These are phyloP conservation scores for Mythimna pallens DNA, from an alignment of 2,888 invertebrate genomes.

Conservation along the genomic window DNA sequence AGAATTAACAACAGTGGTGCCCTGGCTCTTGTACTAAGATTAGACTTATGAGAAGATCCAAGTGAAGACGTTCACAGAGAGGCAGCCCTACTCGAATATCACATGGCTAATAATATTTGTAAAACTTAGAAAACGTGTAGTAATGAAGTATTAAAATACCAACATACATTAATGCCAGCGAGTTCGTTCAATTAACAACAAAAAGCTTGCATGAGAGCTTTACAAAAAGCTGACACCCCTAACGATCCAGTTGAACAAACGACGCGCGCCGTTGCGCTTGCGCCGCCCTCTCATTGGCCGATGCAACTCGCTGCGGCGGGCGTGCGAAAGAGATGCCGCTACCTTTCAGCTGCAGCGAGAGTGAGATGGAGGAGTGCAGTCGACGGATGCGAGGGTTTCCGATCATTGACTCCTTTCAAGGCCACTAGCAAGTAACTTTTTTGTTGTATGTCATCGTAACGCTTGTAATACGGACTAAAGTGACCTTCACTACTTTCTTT, in stretches of 20 bases:
- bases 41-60: no score
- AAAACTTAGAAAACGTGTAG: slow-evolving; percentile 50
- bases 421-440: slow-evolving; percentile 85
- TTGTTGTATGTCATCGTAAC: slow-evolving; percentile 82
- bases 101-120: slow-evolving; percentile 46
- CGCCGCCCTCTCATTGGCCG: slow-evolving; percentile 83
- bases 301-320: slow-evolving; percentile 74
- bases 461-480: slow-evolving; percentile 83
- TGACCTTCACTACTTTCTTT: slow-evolving; percentile 88
- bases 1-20: no score
- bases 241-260: slow-evolving; percentile 86
- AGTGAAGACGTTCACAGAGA: neutral
- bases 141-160: slow-evolving; percentile 72
- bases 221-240: slow-evolving; percentile 88
- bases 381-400: slow-evolving; percentile 89
- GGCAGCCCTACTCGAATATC: slow-evolving; percentile 46
- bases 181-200: slow-evolving; percentile 81
- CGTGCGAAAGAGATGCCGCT: slow-evolving; percentile 73
- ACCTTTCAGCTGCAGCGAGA: slow-evolving; percentile 66
- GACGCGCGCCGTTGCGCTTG: slow-evolving; percentile 88
- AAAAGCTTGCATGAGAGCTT: slow-evolving; percentile 85
- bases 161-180: slow-evolving; percentile 64
- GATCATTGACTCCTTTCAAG: slow-evolving; percentile 89
- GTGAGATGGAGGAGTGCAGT: slow-evolving; percentile 78
- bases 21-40: no score